Conservation (phyloP, 92 coral and sea anemone species). For the Micromussa lordhowensis region DNA sequence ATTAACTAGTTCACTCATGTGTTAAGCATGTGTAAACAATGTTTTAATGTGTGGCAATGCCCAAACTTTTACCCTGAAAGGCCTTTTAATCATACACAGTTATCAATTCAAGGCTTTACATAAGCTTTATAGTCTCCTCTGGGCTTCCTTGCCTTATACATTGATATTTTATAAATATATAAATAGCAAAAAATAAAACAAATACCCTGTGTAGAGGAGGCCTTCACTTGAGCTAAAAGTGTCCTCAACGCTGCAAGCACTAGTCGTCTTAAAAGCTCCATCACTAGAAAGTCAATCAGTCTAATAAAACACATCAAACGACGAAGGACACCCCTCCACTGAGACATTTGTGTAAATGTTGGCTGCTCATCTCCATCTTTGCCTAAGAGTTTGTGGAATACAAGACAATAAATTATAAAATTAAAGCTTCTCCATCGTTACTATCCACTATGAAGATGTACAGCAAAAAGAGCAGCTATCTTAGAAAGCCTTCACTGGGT, state of each 20-base stretch:
- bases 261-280: conserved; percentile 90
- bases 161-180: not conserved
- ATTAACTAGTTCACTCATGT: too few relatives aligned
- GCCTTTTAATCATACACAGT: too few relatives aligned
- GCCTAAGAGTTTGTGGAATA: conserved; percentile 11
- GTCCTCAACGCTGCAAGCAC: conserved; percentile 85
- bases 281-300: conserved; percentile 83
- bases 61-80: too few relatives aligned
- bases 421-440: too few relatives aligned
- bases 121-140: not conserved
- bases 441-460: too few relatives aligned
- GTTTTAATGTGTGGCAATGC: too few relatives aligned
- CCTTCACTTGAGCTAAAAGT: conserved; percentile 77
- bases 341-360: conserved; percentile 88
- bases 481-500: too few relatives aligned
- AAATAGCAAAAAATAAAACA: not conserved
- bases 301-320: conserved; percentile 88
- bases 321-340: conserved; percentile 91
- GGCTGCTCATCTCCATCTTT: conserved; percentile 63
- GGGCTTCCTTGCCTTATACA: not conserved
- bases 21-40: too few relatives aligned
- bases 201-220: conserved; percentile 47
- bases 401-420: not conserved
- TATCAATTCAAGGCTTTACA: too few relatives aligned
- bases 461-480: too few relatives aligned